A percentile compares a stretch with the other conserved stretches of the same genome.
Evolutionary conservation across 2,113 vertebrate species (phyloP).

Genomic region (Chunga burmeisteri): DNA sequence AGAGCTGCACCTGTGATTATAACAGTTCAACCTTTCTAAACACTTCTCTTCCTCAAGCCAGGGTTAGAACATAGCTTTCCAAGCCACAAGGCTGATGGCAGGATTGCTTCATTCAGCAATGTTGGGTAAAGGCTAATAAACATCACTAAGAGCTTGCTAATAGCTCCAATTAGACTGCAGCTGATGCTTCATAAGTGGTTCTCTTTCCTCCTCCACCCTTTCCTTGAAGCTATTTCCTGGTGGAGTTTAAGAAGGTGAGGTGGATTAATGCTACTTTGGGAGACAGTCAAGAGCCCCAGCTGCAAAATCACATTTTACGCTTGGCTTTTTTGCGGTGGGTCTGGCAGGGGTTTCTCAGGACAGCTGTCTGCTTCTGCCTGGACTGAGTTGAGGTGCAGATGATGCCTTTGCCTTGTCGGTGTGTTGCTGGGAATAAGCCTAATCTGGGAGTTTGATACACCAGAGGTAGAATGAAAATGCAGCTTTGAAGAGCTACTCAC

Average conservation of each 20-base stretch:
- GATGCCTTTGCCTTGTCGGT: not conserved
- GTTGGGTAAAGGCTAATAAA: constrained; percentile 26
- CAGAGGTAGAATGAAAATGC: not conserved
- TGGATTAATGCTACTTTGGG: constrained; percentile 20
- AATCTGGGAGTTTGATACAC: not conserved
- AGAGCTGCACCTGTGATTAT: not conserved
- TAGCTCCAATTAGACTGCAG: constrained; percentile 52
- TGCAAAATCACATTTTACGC: not conserved
- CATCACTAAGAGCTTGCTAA: constrained; percentile 49
- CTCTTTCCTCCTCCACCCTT: not conserved
- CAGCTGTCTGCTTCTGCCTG: not conserved
- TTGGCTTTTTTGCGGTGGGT: not conserved
- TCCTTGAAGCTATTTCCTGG: constrained; percentile 48
- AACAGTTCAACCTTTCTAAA: not conserved
- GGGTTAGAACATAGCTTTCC: not conserved
- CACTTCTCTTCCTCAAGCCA: not conserved
- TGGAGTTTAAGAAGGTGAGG: constrained; percentile 37
- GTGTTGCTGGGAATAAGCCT: not conserved
- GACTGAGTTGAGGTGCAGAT: not conserved
- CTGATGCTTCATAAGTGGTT: constrained; percentile 43
- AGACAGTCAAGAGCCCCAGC: not conserved
- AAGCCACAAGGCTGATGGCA: constrained; percentile 33
- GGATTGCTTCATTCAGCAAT: constrained; percentile 2
- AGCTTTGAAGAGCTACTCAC: not conserved
- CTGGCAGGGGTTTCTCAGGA: not conserved